Percentiles rank a stretch among this genome's conserved stretches.
Evolutionary conservation across 2,888 invertebrate genomes (phyloP).

Genomic region (Oeneis ivallda): DNA sequence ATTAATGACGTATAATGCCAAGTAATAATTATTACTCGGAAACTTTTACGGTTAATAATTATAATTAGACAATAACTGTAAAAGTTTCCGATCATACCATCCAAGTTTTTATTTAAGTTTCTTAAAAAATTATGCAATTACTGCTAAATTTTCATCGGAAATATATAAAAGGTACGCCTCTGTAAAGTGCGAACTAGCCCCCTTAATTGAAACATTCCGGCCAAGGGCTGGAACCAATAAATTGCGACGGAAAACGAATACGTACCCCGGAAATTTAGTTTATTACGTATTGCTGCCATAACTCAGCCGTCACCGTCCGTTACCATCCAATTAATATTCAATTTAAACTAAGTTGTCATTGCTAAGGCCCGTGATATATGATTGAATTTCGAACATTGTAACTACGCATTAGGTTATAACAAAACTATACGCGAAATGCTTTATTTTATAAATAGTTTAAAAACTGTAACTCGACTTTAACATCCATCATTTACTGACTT

Average conservation of each 20-base stretch:
- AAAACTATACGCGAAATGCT: too few species aligned
- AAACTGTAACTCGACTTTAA: too few species aligned
- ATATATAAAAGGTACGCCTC: neutral
- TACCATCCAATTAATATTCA: constrained; percentile 26
- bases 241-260: constrained; percentile 64
- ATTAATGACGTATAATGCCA: too few species aligned
- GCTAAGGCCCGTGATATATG: neutral
- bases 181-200: constrained; percentile 32
- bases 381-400: neutral
- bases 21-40: too few species aligned
- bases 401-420: neutral
- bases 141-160: neutral
- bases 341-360: constrained; percentile 19
- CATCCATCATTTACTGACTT: too few species aligned
- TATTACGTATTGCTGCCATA: constrained; percentile 52
- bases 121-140: too few species aligned
- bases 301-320: constrained; percentile 33
- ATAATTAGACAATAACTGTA: too few species aligned
- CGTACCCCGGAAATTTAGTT: constrained; percentile 59
- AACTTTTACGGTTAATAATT: too few species aligned
- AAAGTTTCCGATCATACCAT: too few species aligned
- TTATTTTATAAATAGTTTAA: too few species aligned
- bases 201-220: constrained; percentile 64
- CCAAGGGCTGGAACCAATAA: constrained; percentile 50
- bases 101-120: too few species aligned